phyloP scores from a whole-genome alignment of 2,113 vertebrate genomes.

The Nothobranchius furzeri region DNA sequence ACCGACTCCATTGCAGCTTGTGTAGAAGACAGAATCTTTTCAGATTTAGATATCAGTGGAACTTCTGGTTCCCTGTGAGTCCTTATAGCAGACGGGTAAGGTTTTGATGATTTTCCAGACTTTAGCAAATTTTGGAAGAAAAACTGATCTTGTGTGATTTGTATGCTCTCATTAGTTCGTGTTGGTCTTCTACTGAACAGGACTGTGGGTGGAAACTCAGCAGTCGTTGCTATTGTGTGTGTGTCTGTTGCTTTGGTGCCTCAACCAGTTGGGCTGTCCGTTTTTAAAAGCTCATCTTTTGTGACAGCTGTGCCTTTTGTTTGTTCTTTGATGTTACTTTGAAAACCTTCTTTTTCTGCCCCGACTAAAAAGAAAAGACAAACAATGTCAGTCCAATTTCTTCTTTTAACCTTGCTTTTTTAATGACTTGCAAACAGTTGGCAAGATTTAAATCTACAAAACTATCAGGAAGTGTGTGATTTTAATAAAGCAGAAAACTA shows the following conservation, averaged over 20 bases:
- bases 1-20: constrained; percentile 37
- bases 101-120: constrained; percentile 9
- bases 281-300: constrained; percentile 35
- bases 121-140: constrained; percentile 31
- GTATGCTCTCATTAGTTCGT: constrained; percentile 20
- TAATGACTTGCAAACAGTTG: background rate
- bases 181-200: constrained; percentile 46
- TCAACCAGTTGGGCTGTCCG: constrained; percentile 37
- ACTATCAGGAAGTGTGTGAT: no score
- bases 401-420: background rate
- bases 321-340: constrained; percentile 46
- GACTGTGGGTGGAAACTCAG: constrained; percentile 33
- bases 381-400: constrained; percentile 21
- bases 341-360: constrained; percentile 43
- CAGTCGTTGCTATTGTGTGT: constrained; percentile 15
- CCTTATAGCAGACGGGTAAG: constrained; percentile 18
- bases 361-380: constrained; percentile 44
- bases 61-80: constrained; percentile 31
- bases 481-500: background rate
- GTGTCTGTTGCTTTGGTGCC: constrained; percentile 40
- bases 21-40: constrained; percentile 32
- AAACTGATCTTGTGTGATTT: constrained; percentile 22
- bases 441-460: background rate
- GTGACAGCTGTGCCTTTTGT: constrained; percentile 51
- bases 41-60: constrained; percentile 49